Percentiles rank a stretch among this genome's conserved stretches.
These are phyloP conservation scores for Lordiphosa fenestrarum DNA, from an alignment of 2,888 invertebrate genomes.

Conservation along the genomic window DNA sequence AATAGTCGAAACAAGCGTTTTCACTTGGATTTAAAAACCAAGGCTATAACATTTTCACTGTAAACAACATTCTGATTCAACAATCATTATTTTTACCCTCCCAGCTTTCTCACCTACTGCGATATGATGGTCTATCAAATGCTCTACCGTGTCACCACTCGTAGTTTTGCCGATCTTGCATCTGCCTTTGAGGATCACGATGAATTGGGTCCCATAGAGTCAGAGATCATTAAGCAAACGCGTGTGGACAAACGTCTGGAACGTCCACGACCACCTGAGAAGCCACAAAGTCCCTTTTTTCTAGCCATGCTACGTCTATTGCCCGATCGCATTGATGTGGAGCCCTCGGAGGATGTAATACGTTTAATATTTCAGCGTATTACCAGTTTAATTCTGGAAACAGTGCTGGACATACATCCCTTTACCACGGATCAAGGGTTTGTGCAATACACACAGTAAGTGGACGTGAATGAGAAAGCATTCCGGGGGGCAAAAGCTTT, in stretches of 20 bases:
- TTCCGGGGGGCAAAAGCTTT: no score
- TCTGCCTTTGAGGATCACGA: conserved; percentile 82
- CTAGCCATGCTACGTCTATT: conserved; percentile 83
- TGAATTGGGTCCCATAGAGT: conserved; percentile 81
- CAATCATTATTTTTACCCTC: not conserved
- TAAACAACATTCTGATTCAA: no score
- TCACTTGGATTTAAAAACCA: no score
- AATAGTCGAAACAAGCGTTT: no score
- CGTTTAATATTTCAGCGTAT: conserved; percentile 73
- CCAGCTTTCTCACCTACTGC: conserved; percentile 86
- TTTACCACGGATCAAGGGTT: conserved; percentile 87
- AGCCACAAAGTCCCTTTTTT: conserved; percentile 79
- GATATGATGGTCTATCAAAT: conserved; percentile 88
- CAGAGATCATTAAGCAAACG: conserved; percentile 78
- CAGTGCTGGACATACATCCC: conserved; percentile 85
- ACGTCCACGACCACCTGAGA: conserved; percentile 78
- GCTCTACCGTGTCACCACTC: conserved; percentile 84
- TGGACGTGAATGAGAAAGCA: not conserved
- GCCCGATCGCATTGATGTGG: conserved; percentile 83
- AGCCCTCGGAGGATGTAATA: conserved; percentile 78
- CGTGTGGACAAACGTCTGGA: conserved; percentile 82
- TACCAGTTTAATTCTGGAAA: conserved; percentile 80
- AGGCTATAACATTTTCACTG: no score
- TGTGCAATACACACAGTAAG: conserved; percentile 86
- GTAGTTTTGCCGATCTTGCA: conserved; percentile 84